A percentile compares a stretch with the other conserved stretches of the same genome.
Conservation (phyloP, 1,140 invertebrate genomes). For the Neodiprion virginianus region DNA sequence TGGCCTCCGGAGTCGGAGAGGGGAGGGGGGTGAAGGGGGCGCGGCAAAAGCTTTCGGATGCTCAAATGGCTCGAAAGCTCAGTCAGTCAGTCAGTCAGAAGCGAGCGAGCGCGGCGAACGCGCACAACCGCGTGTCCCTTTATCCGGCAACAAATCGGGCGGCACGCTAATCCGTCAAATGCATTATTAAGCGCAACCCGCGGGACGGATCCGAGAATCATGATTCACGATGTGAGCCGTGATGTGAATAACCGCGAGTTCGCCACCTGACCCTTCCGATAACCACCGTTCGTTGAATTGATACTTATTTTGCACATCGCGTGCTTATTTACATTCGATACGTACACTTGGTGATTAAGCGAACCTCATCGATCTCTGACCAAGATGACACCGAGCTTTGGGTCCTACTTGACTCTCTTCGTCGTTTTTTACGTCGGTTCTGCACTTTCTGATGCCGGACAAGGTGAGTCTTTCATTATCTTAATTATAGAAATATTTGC, state of each 20-base stretch:
- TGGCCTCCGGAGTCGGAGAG: background rate
- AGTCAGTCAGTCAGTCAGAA: slow-evolving; percentile 2
- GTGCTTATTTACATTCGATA: too few relatives aligned
- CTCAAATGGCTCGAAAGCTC: slow-evolving; percentile 4
- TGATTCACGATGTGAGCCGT: background rate
- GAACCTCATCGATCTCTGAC: too few relatives aligned
- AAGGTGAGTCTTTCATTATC: background rate
- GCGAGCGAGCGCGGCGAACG: background rate
- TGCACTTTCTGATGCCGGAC: background rate
- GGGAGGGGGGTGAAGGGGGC: background rate
- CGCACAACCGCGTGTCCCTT: background rate
- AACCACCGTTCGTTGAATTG: background rate
- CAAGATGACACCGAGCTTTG: background rate
- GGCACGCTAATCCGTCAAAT: too few relatives aligned
- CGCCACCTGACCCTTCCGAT: background rate
- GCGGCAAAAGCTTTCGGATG: slow-evolving; percentile 4
- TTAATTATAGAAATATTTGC: too few relatives aligned
- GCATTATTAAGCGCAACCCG: background rate
- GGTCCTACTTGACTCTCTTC: background rate
- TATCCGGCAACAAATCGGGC: too few relatives aligned
- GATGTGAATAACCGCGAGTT: background rate
- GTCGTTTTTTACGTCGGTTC: background rate
- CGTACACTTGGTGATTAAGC: too few relatives aligned
- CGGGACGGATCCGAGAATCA: background rate
- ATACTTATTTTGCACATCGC: too few relatives aligned